Evolutionary conservation across 2,888 invertebrate genomes (phyloP), one percentile per base, ranked within the genome.

Genomic region (Ypsolopha sequella): DNA sequence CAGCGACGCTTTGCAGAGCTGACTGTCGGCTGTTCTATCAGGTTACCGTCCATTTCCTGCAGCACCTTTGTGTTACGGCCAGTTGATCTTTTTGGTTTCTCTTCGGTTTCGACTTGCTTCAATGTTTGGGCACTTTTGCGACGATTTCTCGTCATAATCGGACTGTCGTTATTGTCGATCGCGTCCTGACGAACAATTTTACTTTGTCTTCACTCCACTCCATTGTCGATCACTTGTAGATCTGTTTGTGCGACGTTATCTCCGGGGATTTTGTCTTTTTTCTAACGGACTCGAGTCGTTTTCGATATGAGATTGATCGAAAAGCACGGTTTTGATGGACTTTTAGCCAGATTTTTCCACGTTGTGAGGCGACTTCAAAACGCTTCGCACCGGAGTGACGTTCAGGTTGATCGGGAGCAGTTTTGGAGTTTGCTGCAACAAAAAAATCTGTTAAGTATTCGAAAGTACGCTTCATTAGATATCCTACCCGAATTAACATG

Each of bases 381-480:
- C 84, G 55, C 85, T 84, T 1, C 78, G 72, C 0, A 70, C 78
- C 0, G 85, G 84, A 0, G 84, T 84, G 0, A 79, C 79, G 41
- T 61, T 53, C 0, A 71, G 41, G 54, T 75, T 68, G 6, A 77
- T 58, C 0, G 70, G 68, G 0, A 67, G 66, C 13, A 68, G 14
- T 0, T 69, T 69, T 1, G 74, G 67, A 0, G 56, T 55, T 51
- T 51, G 45, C 59, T 59, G 55, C 9, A 43, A 44, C 11, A 51
- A 41, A 3, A 51, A n/a, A 10, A 33, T 7, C 24, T 24, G 24
- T 24, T 3, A 24, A 24, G 24, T 24, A 24, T 24, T 8, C 13
- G 6, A 14, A 6, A 13, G 11, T 36, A 35, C 1, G 35, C 36
- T 36, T 48, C 9, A 6, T n/a, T 6, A 13, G 11, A 14, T n/a